Evolutionary conservation across 92 coral and sea anemone genomes (phyloP).

Genomic region (Pocillopora grandis): DNA sequence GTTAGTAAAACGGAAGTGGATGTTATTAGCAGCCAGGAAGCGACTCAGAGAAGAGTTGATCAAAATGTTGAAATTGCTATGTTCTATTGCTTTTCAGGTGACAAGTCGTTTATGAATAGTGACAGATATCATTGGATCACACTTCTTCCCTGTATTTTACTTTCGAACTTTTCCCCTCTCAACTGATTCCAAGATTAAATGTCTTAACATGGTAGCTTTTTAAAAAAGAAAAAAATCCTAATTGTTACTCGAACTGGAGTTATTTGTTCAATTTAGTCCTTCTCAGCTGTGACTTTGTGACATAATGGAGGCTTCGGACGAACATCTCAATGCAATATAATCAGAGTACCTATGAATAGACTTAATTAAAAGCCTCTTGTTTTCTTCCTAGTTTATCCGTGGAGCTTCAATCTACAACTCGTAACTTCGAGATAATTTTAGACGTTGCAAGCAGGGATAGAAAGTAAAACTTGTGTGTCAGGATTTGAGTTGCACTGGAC

Average conservation of each 20-base stretch:
- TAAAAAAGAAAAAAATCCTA: background rate
- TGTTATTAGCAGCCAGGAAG: constrained; percentile 22
- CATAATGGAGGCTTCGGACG: no score
- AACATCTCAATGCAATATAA: no score
- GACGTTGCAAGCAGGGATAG: no score
- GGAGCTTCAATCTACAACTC: no score
- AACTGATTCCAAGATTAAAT: constrained; percentile 6
- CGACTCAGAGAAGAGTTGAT: background rate
- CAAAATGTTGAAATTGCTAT: constrained; percentile 4
- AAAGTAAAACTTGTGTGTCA: no score
- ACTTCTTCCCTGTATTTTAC: background rate
- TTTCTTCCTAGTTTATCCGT: no score
- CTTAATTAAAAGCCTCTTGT: no score
- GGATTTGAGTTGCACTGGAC: no score
- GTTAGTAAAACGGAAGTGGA: constrained; percentile 25
- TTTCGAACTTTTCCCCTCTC: background rate
- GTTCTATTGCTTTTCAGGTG: background rate
- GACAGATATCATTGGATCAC: background rate
- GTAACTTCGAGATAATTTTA: no score
- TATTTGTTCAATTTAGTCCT: no score
- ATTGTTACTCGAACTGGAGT: background rate
- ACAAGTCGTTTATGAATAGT: constrained; percentile 5
- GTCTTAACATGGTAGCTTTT: background rate
- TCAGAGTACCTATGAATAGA: no score
- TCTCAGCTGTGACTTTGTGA: no score